Base-by-base conservation (phyloP, 2,888 invertebrate genomes). In the Octodonta nipae region DNA sequence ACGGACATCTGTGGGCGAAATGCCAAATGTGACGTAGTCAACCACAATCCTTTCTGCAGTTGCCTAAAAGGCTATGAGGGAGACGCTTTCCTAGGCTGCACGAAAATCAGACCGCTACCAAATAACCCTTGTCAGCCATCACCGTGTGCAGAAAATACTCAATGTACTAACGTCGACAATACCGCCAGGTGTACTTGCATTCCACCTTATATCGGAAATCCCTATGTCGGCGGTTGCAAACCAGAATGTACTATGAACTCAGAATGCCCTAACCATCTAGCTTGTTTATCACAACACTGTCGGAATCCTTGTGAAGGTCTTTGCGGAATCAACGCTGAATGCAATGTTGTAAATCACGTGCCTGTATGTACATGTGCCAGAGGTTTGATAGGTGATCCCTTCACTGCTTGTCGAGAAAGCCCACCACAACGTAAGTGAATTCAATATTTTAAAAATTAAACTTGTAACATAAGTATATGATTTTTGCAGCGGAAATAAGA, bases 161-260 rank as follows among this genome's bases (percentile, higher is more conserved):
- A 81, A 35, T 89, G 88, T 52, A 70, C 73, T 1, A 73, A 75
- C 15, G 64, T 71, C 2, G 76, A 80, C 46, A 76, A 77, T 11
- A 64, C 67, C 15, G 75, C 79, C 1, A 73, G 76, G 44, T 89
- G 89, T 56, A 69, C 71, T n/a, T 89, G 88, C 52, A 83, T 88
- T 51, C 82, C 86, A 35, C 86, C 86, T 3, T 85, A 86, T 51
- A 75, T 83, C 40, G 88, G 88, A 5, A 84, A 89, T 64, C 86
- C 87, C 3, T 87, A 85, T 53, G 72, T 74, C 10, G 78, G 81
- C 11, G 86, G 86, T 16, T 89, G 88, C 51, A 70, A 80, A 40
- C 87, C 87, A 2, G 88, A 88, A 63, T 88, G 88, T 58, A 73
- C 78, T 7, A 73, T 77, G 42, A 85, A 80, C 56, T 73, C 82